These are phyloP conservation scores for Eupithecia insigniata DNA, from an alignment of 2,888 invertebrate species.

Conservation along the genomic window DNA sequence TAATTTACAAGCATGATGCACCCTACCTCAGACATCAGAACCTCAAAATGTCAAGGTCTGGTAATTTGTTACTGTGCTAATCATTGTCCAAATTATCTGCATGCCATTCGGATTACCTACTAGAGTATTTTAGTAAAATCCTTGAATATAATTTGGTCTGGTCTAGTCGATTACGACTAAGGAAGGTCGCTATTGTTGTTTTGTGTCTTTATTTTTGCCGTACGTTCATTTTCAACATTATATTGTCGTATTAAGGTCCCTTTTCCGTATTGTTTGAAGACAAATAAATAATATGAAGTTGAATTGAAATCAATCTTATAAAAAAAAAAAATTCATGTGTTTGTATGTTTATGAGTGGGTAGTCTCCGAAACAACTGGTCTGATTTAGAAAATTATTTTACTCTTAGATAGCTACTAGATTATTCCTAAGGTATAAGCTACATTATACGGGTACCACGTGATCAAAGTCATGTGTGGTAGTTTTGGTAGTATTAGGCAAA, in stretches of 20 bases:
- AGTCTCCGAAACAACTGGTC: not conserved
- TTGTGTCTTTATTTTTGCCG: not conserved
- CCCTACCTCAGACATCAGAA: not conserved
- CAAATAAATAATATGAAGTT: not conserved
- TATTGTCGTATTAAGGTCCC: not conserved
- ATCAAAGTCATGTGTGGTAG: too few relatives aligned
- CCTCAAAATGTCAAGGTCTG: not conserved
- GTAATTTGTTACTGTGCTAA: not conserved
- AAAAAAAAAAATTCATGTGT: not conserved
- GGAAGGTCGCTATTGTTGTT: slow-evolving; percentile 3
- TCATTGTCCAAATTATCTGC: not conserved
- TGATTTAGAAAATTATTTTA: not conserved
- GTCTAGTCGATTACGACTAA: not conserved
- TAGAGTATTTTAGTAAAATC: not conserved
- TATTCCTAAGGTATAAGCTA: not conserved
- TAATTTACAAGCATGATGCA: too few relatives aligned
- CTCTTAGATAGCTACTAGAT: not conserved
- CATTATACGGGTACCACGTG: too few relatives aligned
- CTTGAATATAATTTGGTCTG: not conserved
- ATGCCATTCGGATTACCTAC: not conserved
- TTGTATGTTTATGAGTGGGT: not conserved
- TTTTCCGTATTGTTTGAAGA: not conserved
- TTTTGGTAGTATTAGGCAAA: too few relatives aligned
- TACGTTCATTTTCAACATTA: not conserved
- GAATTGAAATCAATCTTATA: not conserved